Base-by-base conservation (phyloP, 2,797 vertebrate genomes). In the Xenentodon cancila region DNA sequence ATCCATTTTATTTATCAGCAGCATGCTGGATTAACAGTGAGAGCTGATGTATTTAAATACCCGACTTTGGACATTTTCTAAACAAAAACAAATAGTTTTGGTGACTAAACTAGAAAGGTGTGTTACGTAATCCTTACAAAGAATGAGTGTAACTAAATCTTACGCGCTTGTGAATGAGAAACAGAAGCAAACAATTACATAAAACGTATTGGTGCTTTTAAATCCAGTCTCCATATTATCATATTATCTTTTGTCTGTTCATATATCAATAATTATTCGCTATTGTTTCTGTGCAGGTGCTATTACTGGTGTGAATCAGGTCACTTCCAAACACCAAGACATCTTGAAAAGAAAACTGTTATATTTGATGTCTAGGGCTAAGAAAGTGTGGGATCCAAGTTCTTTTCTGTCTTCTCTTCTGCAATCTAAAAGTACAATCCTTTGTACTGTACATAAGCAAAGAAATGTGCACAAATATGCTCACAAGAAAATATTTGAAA, bases 381-480 rank as follows among this genome's bases (percentile, higher is more conserved):
- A 47, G 3, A 9, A 46, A 49, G 9, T 34, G 19, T 48, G 2
- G 27, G 4, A 19, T 32, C 18, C 37, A 17, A n/a, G 18, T 27
- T 20, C 2, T 27, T 19, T 16, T 7, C 13, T 54, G 17, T 30
- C 6, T 51, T 61, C 25, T 43, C n/a, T 18, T 13, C 15, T 43
- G n/a, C 2, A 52, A 16, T 52, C n/a, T 9, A 16, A 15, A 22
- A 42, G 16, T 20, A 43, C 5, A 27, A 34, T 34, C 37, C 37
- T 40, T 40, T 40, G 37, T 40, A 44, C 20, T 59, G 9, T 30
- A 37, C 22, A 43, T 40, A 46, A 12, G 19, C 15, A 44, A 21
- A 9, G 46, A 67, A 59, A 32, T 19, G 12, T 34, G n/a, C 52
- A 37, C 21, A 47, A 46, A 58, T 46, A 37, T 9, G 1, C n/a